Conservation (phyloP, 2,888 invertebrate genomes). For the Synergus laeviventris region DNA sequence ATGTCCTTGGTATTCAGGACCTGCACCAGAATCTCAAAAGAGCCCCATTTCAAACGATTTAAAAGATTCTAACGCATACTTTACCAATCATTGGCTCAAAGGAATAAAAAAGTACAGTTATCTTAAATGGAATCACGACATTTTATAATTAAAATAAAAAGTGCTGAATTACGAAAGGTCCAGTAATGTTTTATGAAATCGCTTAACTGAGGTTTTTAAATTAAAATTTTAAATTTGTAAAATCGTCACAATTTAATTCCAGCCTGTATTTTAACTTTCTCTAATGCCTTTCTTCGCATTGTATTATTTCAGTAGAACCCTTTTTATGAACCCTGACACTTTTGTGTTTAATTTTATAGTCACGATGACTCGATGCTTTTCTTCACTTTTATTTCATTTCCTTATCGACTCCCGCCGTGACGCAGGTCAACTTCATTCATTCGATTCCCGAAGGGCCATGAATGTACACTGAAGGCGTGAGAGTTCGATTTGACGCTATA, state of each 20-base stretch:
- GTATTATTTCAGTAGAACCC: constrained; percentile 11
- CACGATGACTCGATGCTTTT: constrained; percentile 24
- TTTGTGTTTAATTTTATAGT: constrained; percentile 30
- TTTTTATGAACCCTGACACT: constrained; percentile 8
- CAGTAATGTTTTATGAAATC: constrained; percentile 1
- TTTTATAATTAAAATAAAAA: too few species aligned
- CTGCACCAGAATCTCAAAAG: constrained; percentile 26
- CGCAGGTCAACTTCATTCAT: constrained; percentile 46
- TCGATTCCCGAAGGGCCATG: constrained; percentile 53
- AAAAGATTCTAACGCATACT: constrained; percentile 31
- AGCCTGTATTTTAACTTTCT: not conserved
- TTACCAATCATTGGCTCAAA: constrained; percentile 24
- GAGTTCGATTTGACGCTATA: constrained; percentile 69
- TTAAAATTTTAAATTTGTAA: too few species aligned
- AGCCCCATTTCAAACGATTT: constrained; percentile 31
- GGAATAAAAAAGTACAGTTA: not conserved
- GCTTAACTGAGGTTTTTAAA: not conserved
- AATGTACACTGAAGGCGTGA: constrained; percentile 56
- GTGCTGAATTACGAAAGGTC: too few species aligned
- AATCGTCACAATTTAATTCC: too few species aligned
- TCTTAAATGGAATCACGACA: too few species aligned
- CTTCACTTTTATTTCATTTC: constrained; percentile 38
- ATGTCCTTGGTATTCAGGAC: constrained; percentile 38
- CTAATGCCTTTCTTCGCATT: not conserved
- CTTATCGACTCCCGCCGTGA: constrained; percentile 16